Conservation (phyloP, 2,888 invertebrate genomes). For the Agonopterix subpropinquella region DNA sequence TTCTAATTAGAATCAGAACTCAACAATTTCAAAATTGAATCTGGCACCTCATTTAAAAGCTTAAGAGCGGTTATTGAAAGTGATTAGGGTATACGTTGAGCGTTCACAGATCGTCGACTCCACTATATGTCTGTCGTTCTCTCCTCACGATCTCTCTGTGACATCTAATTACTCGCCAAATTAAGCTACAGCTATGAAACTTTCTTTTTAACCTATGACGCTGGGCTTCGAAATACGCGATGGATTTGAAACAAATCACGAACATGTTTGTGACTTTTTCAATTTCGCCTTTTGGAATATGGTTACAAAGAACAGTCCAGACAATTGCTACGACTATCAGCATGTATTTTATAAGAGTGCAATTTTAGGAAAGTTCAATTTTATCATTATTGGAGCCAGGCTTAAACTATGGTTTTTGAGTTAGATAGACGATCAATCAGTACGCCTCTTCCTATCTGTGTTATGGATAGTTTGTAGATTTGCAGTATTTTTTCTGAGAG, state of each 20-base stretch:
- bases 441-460: too few species aligned
- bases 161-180: slow-evolving; percentile 55
- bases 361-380: background rate
- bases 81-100: slow-evolving; percentile 15
- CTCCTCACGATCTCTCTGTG: slow-evolving; percentile 37
- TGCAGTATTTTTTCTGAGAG: too few species aligned
- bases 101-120: slow-evolving; percentile 34
- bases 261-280: too few species aligned
- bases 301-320: too few species aligned
- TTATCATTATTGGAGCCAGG: too few species aligned
- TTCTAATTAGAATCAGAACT: too few species aligned
- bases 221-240: too few species aligned
- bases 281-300: too few species aligned
- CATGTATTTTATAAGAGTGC: background rate
- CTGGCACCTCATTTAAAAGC: slow-evolving; percentile 22
- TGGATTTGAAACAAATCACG: too few species aligned
- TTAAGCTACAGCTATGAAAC: slow-evolving; percentile 25
- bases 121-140: slow-evolving; percentile 22
- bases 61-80: slow-evolving; percentile 27
- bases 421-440: too few species aligned
- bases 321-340: background rate
- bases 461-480: too few species aligned
- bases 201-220: background rate
- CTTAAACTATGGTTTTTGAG: too few species aligned
- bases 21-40: slow-evolving; percentile 18